phyloP scores from a whole-genome alignment of 1,140 invertebrate species.

The Ruditapes philippinarum region DNA sequence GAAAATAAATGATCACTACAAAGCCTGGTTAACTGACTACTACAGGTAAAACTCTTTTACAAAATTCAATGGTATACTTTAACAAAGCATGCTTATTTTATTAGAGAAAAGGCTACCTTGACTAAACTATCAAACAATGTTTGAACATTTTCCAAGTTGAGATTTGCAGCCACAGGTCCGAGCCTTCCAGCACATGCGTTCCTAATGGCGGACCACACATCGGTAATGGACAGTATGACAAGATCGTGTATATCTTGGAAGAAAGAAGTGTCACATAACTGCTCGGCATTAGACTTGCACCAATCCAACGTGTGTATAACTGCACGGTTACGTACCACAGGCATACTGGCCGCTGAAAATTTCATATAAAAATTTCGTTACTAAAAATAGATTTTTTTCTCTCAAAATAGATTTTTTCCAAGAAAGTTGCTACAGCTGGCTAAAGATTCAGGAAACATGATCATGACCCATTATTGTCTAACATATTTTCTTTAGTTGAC shows the following conservation, averaged over 20 bases:
- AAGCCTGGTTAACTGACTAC: background rate
- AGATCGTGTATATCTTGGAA: constrained; percentile 59
- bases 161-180: constrained; percentile 62
- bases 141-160: constrained; percentile 70
- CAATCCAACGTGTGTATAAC: constrained; percentile 73
- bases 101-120: no score
- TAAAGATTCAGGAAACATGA: no score
- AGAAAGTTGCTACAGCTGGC: no score
- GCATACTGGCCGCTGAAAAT: constrained; percentile 64
- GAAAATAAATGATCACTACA: background rate
- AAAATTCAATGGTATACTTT: no score
- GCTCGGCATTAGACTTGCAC: constrained; percentile 57
- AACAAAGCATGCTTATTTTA: no score
- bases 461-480: no score
- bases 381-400: no score
- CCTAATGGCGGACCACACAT: constrained; percentile 82
- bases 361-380: no score
- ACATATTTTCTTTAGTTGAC: no score
- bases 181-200: constrained; percentile 77
- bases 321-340: constrained; percentile 72
- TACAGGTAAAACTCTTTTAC: background rate
- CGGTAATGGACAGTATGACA: constrained; percentile 74
- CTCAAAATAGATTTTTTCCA: no score
- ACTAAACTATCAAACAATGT: constrained; percentile 73
- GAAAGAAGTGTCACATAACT: constrained; percentile 40